Conservation (phyloP, 2,888 invertebrate genomes). For the Drosophila acutilabella region DNA sequence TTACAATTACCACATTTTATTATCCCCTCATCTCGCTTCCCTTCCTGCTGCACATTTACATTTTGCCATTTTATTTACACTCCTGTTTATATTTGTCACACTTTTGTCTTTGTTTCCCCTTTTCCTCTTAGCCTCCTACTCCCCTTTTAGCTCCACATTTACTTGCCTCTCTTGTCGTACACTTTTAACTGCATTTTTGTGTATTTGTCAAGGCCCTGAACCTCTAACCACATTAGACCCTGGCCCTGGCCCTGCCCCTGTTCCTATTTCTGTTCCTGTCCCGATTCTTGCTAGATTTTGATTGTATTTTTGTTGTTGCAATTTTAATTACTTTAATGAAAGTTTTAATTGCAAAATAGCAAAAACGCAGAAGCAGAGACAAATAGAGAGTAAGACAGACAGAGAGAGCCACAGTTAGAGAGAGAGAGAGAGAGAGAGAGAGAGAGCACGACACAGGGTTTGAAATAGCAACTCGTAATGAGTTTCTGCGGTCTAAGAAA, state of each 20-base stretch:
- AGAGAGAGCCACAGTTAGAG: slow-evolving; percentile 3
- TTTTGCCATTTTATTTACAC: slow-evolving; percentile 78
- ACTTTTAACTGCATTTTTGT: slow-evolving; percentile 78
- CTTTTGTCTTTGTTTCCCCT: slow-evolving; percentile 64
- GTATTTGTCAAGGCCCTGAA: slow-evolving; percentile 70
- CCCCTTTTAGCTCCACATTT: slow-evolving; percentile 4
- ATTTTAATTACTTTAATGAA: slow-evolving; percentile 85
- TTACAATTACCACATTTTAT: slow-evolving; percentile 82
- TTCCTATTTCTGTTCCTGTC: background rate
- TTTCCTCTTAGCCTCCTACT: background rate
- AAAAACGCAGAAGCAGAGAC: slow-evolving; percentile 60
- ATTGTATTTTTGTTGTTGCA: slow-evolving; percentile 82
- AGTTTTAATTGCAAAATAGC: slow-evolving; percentile 84
- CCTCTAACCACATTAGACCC: slow-evolving; percentile 38
- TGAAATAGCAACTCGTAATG: slow-evolving; percentile 58
- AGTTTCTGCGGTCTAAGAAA: slow-evolving; percentile 80
- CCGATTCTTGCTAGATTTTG: slow-evolving; percentile 55
- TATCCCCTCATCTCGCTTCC: slow-evolving; percentile 44
- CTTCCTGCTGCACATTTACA: slow-evolving; percentile 46
- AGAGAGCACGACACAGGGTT: background rate
- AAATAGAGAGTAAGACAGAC: slow-evolving; percentile 5
- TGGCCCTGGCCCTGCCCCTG: slow-evolving; percentile 4
- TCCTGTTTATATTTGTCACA: slow-evolving; percentile 80
- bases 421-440: slow-evolving; percentile 21
- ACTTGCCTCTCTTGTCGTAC: slow-evolving; percentile 21